These are phyloP conservation scores for Hesperophylax magnus DNA, from an alignment of 1,140 invertebrate species.

Conservation along the genomic window DNA sequence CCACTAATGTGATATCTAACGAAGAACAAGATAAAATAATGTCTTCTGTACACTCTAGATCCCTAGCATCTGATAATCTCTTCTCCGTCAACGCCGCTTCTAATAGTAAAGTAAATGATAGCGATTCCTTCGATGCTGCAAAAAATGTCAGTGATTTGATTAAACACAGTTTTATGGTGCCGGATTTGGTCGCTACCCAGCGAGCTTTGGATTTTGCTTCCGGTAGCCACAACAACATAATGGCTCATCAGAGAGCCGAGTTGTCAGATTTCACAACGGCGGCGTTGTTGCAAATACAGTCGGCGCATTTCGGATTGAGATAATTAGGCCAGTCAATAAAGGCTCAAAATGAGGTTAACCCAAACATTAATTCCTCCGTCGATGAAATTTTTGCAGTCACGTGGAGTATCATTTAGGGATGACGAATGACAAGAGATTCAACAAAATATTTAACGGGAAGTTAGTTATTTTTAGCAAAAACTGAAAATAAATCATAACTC, in stretches of 20 bases:
- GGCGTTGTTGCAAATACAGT: slow-evolving; percentile 45
- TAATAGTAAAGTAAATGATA: not conserved
- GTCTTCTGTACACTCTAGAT: not conserved
- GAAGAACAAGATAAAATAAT: not conserved
- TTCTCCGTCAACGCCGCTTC: not conserved
- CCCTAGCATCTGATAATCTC: slow-evolving; percentile 5
- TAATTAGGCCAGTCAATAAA: too few relatives aligned
- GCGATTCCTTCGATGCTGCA: not conserved
- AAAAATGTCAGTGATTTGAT: slow-evolving; percentile 45
- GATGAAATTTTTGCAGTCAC: too few relatives aligned
- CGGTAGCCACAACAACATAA: slow-evolving; percentile 38
- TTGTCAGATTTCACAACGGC: slow-evolving; percentile 46
- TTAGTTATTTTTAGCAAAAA: too few relatives aligned
- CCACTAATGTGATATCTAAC: slow-evolving; percentile 4
- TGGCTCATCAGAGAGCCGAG: slow-evolving; percentile 41
- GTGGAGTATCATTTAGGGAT: too few relatives aligned
- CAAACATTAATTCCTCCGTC: too few relatives aligned
- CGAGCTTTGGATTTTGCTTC: slow-evolving; percentile 40
- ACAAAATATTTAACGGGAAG: too few relatives aligned
- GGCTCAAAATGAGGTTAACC: too few relatives aligned
- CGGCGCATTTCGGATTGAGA: slow-evolving; percentile 44
- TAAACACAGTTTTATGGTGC: slow-evolving; percentile 44
- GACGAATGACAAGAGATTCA: too few relatives aligned
- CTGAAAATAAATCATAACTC: too few relatives aligned
- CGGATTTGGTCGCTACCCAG: slow-evolving; percentile 35